Evolutionary conservation across 2,888 invertebrate species (phyloP), one percentile per base, ranked within the genome.

Genomic region (Desoria tigrina): DNA sequence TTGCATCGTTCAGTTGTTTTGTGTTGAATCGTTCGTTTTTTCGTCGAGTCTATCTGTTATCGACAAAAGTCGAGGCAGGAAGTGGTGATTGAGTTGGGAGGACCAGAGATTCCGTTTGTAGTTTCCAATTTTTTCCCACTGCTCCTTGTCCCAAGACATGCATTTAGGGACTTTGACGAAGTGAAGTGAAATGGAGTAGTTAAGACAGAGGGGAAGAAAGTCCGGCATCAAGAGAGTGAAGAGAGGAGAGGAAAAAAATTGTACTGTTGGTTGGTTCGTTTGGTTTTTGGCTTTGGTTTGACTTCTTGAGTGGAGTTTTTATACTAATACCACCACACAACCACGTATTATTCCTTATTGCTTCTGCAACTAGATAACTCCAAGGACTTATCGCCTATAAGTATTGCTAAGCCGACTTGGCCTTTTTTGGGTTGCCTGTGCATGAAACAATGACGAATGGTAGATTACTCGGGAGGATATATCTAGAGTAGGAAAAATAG

Each of bases 11-110:
- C 45, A 11, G 21, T 45, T 16, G 9, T 16, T 45, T 6, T 11
- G 45, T 16, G 6, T 21, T 45, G 45, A 6, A 21, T 45, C n/a
- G 45, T 45, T 9, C n/a, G n/a, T 45, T 16, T 45, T 45, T 21
- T 45, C n/a, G 9, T 21, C n/a, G 6, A 21, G 21, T 18, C 6
- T 45, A 45, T 45, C 45, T 45, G 45, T 45, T 45, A 45, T 45
- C 45, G 45, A 45, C 45, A 45, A 45, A 45, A 45, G 45, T 16
- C 45, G 16, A 45, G 45, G n/a, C 21, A 66, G 69, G 69, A 69
- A 62, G 58, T 63, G 61, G 69, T 65, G 69, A 69, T 69, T 69
- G 69, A 65, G 65, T 69, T 68, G 68, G 62, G 55, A 60, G 68
- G 50, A 42, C 61, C 62, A 42, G 56, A 65, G 62, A 65, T 66